These are phyloP conservation scores for Pteronotus mesoamericanus DNA, from an alignment of 2,797 vertebrate species.

Conservation along the genomic window DNA sequence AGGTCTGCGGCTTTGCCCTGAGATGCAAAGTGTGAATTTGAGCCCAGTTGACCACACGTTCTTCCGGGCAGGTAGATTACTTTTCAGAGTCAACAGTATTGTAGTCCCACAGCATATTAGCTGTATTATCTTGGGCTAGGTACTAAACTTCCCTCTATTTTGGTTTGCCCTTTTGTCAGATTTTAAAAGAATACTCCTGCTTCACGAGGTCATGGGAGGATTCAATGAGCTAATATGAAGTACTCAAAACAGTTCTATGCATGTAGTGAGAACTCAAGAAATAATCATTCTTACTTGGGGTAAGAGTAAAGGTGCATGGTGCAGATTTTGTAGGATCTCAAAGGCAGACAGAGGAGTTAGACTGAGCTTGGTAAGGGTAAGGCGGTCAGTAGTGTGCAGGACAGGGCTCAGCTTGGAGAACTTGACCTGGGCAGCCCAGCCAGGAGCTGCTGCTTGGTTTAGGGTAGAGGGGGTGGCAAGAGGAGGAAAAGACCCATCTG, in stretches of 20 bases:
- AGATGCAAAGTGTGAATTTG: background rate
- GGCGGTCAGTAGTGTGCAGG: accelerated
- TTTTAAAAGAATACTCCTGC: background rate
- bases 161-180: background rate
- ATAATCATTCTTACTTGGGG: background rate
- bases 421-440: background rate
- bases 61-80: background rate
- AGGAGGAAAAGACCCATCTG: background rate
- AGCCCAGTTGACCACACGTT: background rate
- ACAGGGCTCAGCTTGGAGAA: background rate
- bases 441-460: background rate
- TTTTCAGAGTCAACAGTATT: background rate
- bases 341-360: background rate
- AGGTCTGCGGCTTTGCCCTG: background rate
- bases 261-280: accelerated
- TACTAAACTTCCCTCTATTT: background rate
- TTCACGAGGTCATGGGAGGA: background rate
- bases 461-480: background rate
- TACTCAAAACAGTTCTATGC: background rate
- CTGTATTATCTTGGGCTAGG: background rate
- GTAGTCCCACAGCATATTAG: background rate
- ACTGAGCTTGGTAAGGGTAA: background rate
- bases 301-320: background rate
- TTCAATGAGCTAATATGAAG: background rate
- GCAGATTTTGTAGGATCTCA: background rate